Base-by-base conservation (phyloP, 2,888 invertebrate genomes). In the Xanthia togata region DNA sequence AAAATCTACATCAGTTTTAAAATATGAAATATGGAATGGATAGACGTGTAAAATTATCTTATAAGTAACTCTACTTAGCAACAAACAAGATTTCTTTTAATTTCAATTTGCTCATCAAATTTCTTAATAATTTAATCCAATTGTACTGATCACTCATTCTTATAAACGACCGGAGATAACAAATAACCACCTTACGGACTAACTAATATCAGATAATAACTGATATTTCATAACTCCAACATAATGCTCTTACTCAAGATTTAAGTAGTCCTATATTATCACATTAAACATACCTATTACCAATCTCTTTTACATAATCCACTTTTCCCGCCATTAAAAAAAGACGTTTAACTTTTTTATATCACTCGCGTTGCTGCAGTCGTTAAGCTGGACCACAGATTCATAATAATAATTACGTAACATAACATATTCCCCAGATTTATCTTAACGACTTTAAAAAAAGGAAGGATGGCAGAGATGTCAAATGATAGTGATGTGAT, bases 331-430 rank as follows among this genome's bases (percentile, higher is more conserved):
- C n/a, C 67, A 60, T 57, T 62, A 53, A 68, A 77, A 76, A 76
- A 63, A 72, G n/a, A 59, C 12, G 62, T n/a, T 57, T 14, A 20
- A 57, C 5, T 47, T 68, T 77, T 83, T 75, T 68, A 38, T 70
- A 38, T 41, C 23, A 59, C 44, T 82, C 23, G n/a, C 31, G 11
- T 76, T n/a, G 41, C 67, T 59, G 62, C 63, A 78, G 74, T 73
- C 81, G 67, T 83, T 76, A 80, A 31, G 38, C 47, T 31, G 44
- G 38, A 63, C 79, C 75, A 83, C 74, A 76, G 65, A 81, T 70
- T 74, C 65, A 68, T 74, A 76, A 87, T 78, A 41, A 65, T 80
- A 78, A 82, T 82, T 63, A 75, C 31, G 35, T 76, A 69, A 83
- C 41, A 63, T 81, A 76, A 86, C 62, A 64, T 31, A 78, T 76